Percentiles rank a stretch among this genome's conserved stretches.
Conservation (phyloP, 2,888 invertebrate species). For the Diaperis boleti region DNA sequence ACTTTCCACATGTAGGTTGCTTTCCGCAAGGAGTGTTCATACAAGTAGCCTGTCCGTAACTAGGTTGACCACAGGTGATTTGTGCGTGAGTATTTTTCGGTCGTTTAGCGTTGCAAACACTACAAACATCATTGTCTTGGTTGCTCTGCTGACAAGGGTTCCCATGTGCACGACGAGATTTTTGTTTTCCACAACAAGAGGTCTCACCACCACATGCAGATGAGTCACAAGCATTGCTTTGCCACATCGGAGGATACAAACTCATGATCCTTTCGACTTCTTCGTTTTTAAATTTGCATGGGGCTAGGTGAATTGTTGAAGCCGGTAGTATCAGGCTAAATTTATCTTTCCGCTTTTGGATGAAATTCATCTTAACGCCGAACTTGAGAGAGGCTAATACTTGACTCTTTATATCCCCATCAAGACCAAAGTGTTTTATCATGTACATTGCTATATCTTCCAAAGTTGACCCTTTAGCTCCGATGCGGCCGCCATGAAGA, state of each 20-base stretch:
- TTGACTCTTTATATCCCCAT: conserved; percentile 51
- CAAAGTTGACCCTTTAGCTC: conserved; percentile 45
- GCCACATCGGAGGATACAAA: conserved; percentile 36
- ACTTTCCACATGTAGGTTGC: too few relatives aligned
- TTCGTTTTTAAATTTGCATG: conserved; percentile 45
- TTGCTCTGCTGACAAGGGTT: too few relatives aligned
- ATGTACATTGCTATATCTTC: conserved; percentile 50
- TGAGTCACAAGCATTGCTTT: not conserved
- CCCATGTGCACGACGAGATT: not conserved
- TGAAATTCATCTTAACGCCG: conserved; percentile 46
- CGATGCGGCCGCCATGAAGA: conserved; percentile 43
- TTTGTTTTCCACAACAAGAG: conserved; percentile 11
- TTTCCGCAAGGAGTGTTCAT: too few relatives aligned
- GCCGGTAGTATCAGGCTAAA: conserved; percentile 49
- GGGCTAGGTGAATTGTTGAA: conserved; percentile 47
- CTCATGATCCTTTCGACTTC: conserved; percentile 46
- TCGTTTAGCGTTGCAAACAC: not conserved
- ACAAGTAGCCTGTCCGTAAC: too few relatives aligned
- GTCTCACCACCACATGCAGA: not conserved
- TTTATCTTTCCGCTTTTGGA: conserved; percentile 44
- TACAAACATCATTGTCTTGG: too few relatives aligned
- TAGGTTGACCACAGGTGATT: too few relatives aligned
- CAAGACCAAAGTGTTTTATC: conserved; percentile 42
- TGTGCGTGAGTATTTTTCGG: not conserved
- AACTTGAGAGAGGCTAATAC: conserved; percentile 47